A percentile compares a stretch with the other conserved stretches of the same genome.
These are phyloP conservation scores for Sula dactylatra DNA, from an alignment of 2,113 vertebrate species.

Conservation along the genomic window DNA sequence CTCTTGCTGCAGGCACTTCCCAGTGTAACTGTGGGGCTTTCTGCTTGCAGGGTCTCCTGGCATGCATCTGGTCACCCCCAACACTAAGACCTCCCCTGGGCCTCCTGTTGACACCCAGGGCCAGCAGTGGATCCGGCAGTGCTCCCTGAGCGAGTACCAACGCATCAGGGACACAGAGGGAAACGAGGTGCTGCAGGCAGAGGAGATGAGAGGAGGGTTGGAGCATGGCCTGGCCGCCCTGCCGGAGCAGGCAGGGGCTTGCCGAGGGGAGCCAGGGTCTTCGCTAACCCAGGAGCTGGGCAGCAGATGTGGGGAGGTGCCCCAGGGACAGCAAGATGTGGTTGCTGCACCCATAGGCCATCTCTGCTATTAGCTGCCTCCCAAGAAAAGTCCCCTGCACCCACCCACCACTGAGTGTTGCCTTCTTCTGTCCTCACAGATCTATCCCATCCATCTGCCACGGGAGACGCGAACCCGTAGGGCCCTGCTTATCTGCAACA, in stretches of 20 bases:
- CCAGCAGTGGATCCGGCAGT: background rate
- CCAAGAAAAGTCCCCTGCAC: too few relatives aligned
- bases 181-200: background rate
- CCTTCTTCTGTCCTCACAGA: slow-evolving; percentile 36
- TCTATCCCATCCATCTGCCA: slow-evolving; percentile 53
- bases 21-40: background rate
- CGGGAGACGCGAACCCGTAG: slow-evolving; percentile 42
- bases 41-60: background rate
- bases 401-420: fast-evolving
- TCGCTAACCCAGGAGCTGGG: background rate
- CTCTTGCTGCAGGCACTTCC: background rate
- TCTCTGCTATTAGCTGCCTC: background rate
- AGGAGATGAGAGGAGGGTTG: background rate
- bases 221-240: fast-evolving
- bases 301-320: background rate
- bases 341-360: background rate
- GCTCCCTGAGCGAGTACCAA: background rate
- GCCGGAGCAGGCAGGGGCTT: background rate
- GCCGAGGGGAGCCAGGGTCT: background rate
- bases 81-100: too few relatives aligned
- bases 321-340: background rate
- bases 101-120: background rate
- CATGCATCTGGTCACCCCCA: fast-evolving
- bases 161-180: background rate
- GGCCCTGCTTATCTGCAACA: slow-evolving; percentile 83